Base-by-base conservation (phyloP, 2,113 vertebrate genomes). In the Psittacara wagleri region DNA sequence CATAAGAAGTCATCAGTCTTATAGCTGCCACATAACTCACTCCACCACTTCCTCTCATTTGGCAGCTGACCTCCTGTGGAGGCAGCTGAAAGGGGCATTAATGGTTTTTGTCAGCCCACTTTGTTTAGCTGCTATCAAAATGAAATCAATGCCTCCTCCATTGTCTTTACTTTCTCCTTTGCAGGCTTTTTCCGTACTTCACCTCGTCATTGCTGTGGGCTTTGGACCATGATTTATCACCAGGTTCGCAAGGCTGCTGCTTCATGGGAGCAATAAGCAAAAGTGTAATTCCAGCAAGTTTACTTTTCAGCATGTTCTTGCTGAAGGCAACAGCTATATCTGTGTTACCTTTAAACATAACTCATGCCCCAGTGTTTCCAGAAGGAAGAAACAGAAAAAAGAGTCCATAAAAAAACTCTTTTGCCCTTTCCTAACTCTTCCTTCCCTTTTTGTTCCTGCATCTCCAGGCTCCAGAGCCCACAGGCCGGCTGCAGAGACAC, bases 61-160 rank as follows among this genome's bases (percentile, higher is more conserved):
- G 96, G 93, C 91, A 96, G 94, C 88, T 97, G 95, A 95, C 97
- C 94, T 97, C 96, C 94, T 83, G 52, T 81, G 68, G 96, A 95
- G 96, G 66, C 10, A 2, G 81, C 88, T 95, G 94, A 97, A 97
- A 95, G 91, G 75, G 54, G 57, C 93, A 94, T 96, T 97, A 96
- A 95, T 79, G 61, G 48, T 69, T 88, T 97, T 91, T 94, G 85
- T 96, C 94, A 95, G 92, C 35, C 57, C 94, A 92, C 83, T 97
- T 97, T 90, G 92, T 97, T 97, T 95, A 96, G 91, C 67, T 96
- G 95, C 86, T 94, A 96, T 96, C 96, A 94, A 95, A 96, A 95
- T 95, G 93, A 95, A 96, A 97, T 97, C 96, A 97, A 96, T 86
- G 97, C 84, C 94, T 96, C 90, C 88, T 80, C 81, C 64, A 70